Percentiles rank a stretch among this genome's conserved stretches.
phyloP scores from a whole-genome alignment of 2,113 vertebrate genomes.

The Plestiodon gilberti region DNA sequence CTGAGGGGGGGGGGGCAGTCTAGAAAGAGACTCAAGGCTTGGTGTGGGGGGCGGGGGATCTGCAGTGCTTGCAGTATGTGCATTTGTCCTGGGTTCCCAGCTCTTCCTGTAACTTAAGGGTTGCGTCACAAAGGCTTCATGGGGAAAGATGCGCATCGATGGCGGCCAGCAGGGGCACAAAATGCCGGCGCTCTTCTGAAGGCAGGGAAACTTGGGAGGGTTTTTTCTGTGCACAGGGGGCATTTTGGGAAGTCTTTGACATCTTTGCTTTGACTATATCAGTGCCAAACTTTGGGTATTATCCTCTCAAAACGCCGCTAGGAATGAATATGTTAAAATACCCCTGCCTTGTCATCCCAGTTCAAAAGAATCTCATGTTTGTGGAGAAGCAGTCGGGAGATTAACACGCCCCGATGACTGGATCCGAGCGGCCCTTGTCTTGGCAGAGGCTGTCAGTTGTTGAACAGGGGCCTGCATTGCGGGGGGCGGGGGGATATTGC shows the following conservation, averaged over 20 bases:
- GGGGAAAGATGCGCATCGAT: not conserved
- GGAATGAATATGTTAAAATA: slow-evolving; percentile 27
- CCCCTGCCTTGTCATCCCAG: slow-evolving; percentile 3
- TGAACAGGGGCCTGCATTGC: not conserved
- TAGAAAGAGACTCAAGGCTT: no score
- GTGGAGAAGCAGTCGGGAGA: not conserved
- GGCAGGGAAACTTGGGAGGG: not conserved
- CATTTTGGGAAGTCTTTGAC: not conserved
- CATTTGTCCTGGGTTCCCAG: no score
- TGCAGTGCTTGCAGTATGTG: no score
- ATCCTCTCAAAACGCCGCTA: slow-evolving; percentile 16
- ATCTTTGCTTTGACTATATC: slow-evolving; percentile 10
- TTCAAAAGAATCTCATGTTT: slow-evolving; percentile 29
- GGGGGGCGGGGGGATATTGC: no score
- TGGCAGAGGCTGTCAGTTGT: not conserved
- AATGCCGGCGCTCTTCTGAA: slow-evolving; percentile 2
- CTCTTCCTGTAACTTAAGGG: no score
- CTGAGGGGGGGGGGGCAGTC: no score
- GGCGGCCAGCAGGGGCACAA: not conserved
- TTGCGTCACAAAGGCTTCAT: no score
- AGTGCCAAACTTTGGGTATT: slow-evolving; percentile 31
- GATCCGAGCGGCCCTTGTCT: not conserved
- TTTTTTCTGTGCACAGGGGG: not conserved
- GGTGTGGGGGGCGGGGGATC: no score
- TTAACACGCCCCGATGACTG: not conserved